phyloP scores from a whole-genome alignment of 1,140 invertebrate genomes.

The Cydia pomonella region DNA sequence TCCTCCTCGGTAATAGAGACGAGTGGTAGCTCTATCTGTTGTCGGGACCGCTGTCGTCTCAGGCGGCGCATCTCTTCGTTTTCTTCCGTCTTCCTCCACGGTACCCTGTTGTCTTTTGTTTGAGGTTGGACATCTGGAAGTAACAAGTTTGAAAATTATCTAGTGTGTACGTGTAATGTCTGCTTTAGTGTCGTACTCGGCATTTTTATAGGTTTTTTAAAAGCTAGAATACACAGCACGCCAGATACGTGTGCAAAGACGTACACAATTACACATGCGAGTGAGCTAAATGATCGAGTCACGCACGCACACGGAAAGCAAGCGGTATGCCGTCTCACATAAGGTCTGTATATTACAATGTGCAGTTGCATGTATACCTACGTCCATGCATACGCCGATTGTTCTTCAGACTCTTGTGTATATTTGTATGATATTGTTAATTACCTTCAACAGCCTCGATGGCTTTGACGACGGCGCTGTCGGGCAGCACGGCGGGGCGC shows the following conservation, averaged over 20 bases:
- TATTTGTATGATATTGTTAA: background rate
- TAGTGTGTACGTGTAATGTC: no score
- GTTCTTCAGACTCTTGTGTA: constrained; percentile 14
- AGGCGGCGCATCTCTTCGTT: constrained; percentile 78
- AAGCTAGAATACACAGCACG: no score
- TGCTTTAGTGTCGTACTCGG: no score
- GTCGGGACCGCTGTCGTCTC: constrained; percentile 75
- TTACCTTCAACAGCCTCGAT: constrained; percentile 93
- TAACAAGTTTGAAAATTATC: constrained; percentile 2
- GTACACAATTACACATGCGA: no score
- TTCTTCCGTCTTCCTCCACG: constrained; percentile 85
- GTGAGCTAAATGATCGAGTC: no score
- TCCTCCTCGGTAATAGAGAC: constrained; percentile 82
- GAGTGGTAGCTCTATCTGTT: constrained; percentile 71
- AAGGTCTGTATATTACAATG: no score
- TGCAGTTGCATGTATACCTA: no score
- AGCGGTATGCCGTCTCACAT: no score
- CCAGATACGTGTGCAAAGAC: no score
- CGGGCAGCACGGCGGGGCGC: constrained; percentile 87
- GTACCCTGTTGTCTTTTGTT: constrained; percentile 88
- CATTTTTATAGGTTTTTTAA: no score
- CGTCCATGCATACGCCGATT: no score
- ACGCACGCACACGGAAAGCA: no score
- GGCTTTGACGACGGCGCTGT: constrained; percentile 90
- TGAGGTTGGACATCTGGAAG: constrained; percentile 86